Base-by-base conservation (phyloP, 2,888 invertebrate genomes). In the Dryocosmus kuriphilus region DNA sequence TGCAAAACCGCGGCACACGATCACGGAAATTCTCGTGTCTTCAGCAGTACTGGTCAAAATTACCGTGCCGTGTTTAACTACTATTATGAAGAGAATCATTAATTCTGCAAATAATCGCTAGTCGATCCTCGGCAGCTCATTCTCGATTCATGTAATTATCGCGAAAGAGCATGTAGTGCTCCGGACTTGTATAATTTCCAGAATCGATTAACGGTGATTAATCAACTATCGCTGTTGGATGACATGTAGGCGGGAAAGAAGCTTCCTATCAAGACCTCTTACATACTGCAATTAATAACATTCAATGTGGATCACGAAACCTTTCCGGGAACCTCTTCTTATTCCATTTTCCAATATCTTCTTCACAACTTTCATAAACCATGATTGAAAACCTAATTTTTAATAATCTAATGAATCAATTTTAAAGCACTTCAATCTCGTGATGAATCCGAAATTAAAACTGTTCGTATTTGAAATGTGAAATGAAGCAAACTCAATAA, bases 21-120 rank as follows among this genome's bases (percentile, higher is more conserved):
- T 24, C 46, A 67, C 67, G 67, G 67, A 67, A 67, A 67, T 67
- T 67, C 67, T 30, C 62, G 32, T n/a, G 62, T 65, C 65, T 65
- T 67, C 27, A 67, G 19, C 67, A 67, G 41, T 27, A 27, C 41
- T 67, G 46, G 67, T 67, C 67, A 67, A 67, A 67, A 67, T 67
- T 27, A 67, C 67, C 38, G 65, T 67, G 41, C 41, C 24, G 65
- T 46, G 46, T 67, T 67, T 67, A 67, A 67, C 46, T 46, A 46
- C 67, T 67, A 67, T 67, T 41, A 41, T 67, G 46, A 46, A 67
- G 46, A 41, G 67, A 46, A 67, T 67, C 24, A 67, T 67, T 67
- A 67, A 67, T 67, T 67, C 46, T 67, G 24, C 57, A 57, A 57
- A 57, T 57, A 57, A 57, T 24, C 57, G 11, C 57, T 57, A 57